These are phyloP conservation scores for Toxostoma redivivum DNA, from an alignment of 2,113 vertebrate species.

Conservation along the genomic window DNA sequence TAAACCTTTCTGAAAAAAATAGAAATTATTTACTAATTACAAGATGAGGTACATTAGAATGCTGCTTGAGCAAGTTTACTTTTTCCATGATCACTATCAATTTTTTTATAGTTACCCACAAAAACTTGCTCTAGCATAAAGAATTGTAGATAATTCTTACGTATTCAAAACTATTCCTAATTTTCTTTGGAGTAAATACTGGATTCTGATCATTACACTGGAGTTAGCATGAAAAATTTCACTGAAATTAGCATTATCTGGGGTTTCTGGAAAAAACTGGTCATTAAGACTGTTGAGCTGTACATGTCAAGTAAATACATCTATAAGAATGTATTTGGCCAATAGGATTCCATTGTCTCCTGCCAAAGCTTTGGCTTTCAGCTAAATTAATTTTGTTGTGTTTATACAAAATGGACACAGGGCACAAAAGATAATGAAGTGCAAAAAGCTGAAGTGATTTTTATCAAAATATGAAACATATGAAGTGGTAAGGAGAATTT, in stretches of 20 bases:
- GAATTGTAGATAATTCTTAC: not conserved
- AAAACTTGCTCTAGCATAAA: not conserved
- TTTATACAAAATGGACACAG: not conserved
- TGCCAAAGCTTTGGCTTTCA: not conserved
- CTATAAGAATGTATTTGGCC: not conserved
- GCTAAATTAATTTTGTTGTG: not conserved
- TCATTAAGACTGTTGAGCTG: not conserved
- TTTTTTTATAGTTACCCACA: not conserved
- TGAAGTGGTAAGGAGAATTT: not conserved
- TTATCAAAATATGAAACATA: not conserved
- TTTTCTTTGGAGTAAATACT: not conserved
- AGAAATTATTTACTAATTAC: not conserved
- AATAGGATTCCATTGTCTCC: not conserved
- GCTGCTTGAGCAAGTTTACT: not conserved
- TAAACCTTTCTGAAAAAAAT: not conserved
- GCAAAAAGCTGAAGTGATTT: not conserved
- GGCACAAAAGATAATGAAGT: not conserved
- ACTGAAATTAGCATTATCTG: not conserved
- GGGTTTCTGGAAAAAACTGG: not conserved
- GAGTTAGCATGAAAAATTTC: not conserved
- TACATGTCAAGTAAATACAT: not conserved
- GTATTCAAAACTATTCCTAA: not conserved
- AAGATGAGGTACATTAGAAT: not conserved
- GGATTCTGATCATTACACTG: not conserved
- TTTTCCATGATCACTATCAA: not conserved